Evolutionary conservation across 2,113 vertebrate species (phyloP).

Genomic region (Melanostigma gelatinosum): DNA sequence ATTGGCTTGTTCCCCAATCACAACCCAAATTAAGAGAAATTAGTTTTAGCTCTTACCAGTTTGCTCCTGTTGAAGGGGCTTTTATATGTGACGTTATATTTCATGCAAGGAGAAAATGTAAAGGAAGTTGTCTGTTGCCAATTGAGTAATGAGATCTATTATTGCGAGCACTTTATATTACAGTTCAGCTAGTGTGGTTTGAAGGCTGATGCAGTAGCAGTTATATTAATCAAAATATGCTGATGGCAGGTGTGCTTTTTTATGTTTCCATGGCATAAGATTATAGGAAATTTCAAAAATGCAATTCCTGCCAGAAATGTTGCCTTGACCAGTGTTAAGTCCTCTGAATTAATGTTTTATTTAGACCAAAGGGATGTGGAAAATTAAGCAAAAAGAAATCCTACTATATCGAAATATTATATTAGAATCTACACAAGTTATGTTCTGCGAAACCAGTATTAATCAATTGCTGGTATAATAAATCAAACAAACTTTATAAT

Average conservation of each 20-base stretch:
- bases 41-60: conserved; percentile 1
- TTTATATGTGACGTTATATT: conserved; percentile 36
- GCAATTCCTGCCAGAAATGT: conserved; percentile 28
- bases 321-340: conserved; percentile 27
- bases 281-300: conserved; percentile 46
- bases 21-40: conserved; percentile 18
- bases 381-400: neutral
- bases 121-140: conserved; percentile 33
- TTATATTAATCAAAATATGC: conserved; percentile 10
- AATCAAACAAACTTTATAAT: neutral
- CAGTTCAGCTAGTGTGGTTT: conserved; percentile 11
- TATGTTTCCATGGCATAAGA: conserved; percentile 12
- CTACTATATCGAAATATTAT: conserved; percentile 8
- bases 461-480: neutral
- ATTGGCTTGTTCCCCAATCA: conserved; percentile 11
- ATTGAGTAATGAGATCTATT: conserved; percentile 38
- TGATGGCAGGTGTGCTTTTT: neutral
- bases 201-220: conserved; percentile 22
- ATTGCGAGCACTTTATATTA: conserved; percentile 75
- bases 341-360: conserved; percentile 18
- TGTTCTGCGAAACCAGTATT: conserved; percentile 11
- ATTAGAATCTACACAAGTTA: neutral
- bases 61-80: conserved; percentile 7
- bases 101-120: conserved; percentile 17
- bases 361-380: conserved; percentile 22